These are phyloP conservation scores for Mormoops blainvillei DNA, from an alignment of 2,113 vertebrate species.

Conservation along the genomic window DNA sequence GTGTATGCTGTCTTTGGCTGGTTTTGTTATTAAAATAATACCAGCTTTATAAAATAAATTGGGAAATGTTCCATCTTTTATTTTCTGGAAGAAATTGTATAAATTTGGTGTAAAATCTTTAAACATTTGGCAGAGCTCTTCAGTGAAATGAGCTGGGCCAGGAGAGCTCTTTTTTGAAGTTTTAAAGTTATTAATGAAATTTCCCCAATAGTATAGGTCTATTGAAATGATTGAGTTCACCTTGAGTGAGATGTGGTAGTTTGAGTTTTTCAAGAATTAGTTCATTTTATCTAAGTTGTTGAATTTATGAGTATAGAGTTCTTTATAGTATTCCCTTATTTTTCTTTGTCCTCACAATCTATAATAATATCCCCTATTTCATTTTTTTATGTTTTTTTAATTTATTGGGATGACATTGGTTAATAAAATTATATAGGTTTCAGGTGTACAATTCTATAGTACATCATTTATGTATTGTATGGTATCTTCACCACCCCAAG, in stretches of 20 bases:
- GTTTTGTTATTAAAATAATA: not conserved
- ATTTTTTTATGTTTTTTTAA: not conserved
- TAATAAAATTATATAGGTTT: not conserved
- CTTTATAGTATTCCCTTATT: not conserved
- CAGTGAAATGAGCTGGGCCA: not conserved
- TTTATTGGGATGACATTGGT: not conserved
- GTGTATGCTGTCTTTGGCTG: not conserved
- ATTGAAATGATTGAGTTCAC: not conserved
- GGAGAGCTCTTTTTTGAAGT: not conserved
- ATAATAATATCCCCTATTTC: not conserved
- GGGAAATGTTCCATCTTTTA: not conserved
- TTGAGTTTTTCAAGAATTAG: not conserved
- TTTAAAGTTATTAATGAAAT: not conserved
- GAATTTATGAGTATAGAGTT: not conserved
- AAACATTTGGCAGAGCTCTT: not conserved
- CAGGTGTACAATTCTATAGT: not conserved
- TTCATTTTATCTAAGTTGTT: not conserved
- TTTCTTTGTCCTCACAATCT: not conserved
- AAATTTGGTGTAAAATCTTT: not conserved
- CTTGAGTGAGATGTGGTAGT: not conserved
- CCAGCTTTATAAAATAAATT: not conserved
- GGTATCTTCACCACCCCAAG: not conserved
- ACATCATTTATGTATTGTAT: not conserved
- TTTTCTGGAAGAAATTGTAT: not conserved
- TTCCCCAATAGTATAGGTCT: not conserved